Evolutionary conservation across 2,797 vertebrate genomes (phyloP).

Genomic region (Propithecus deckenii): DNA sequence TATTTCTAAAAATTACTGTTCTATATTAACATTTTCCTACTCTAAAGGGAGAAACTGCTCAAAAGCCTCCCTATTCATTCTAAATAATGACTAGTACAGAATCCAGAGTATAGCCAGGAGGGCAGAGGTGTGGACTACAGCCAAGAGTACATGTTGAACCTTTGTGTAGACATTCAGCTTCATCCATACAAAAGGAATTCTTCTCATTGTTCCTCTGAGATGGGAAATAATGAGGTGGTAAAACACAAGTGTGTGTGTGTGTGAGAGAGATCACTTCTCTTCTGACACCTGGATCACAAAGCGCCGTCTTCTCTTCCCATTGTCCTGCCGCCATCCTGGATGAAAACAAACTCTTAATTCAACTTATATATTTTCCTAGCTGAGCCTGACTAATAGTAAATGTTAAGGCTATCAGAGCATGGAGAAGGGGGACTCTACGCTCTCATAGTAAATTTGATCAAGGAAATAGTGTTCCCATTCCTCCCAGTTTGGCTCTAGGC

Average conservation of each 20-base stretch:
- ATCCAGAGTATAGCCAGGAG: neutral
- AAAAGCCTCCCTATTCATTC: neutral
- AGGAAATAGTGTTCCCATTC: neutral
- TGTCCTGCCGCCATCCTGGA: neutral
- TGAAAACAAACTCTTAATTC: neutral
- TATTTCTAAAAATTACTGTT: constrained; percentile 53
- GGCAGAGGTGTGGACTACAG: neutral
- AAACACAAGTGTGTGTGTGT: neutral
- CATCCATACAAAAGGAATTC: neutral
- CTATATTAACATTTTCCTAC: constrained; percentile 38
- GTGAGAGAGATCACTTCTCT: neutral
- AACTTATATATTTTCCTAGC: neutral
- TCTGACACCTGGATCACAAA: neutral
- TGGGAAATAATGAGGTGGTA: neutral
- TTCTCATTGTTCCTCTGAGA: neutral
- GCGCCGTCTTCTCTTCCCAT: neutral
- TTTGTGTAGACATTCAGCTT: neutral
- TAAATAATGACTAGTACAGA: neutral
- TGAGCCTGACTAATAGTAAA: neutral
- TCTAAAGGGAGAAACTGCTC: neutral
- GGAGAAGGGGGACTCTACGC: neutral
- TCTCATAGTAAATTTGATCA: neutral
- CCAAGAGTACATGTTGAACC: neutral
- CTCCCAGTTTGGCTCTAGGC: constrained; percentile 10
- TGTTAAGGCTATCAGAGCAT: neutral